Conservation (phyloP, 2,888 invertebrate genomes). For the Blera fallax region DNA sequence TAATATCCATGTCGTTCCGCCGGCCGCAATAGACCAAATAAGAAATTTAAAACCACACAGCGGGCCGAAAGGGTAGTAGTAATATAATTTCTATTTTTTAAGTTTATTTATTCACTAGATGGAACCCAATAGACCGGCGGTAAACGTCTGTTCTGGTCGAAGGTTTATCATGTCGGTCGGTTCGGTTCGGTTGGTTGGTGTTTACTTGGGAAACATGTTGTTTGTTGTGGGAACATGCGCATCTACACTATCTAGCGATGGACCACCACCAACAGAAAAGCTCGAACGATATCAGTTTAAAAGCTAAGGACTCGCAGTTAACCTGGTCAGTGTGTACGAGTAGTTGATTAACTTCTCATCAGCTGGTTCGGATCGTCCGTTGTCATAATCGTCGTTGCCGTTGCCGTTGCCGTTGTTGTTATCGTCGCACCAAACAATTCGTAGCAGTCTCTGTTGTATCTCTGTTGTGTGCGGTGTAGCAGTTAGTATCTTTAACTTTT, state of each 20-base stretch:
- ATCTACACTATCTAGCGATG: background rate
- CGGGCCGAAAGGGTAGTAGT: background rate
- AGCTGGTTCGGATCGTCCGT: slow-evolving; percentile 21
- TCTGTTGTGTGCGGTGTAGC: slow-evolving; percentile 45
- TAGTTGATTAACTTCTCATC: slow-evolving; percentile 57
- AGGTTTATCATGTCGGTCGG: slow-evolving; percentile 13
- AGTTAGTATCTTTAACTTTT: slow-evolving; percentile 18
- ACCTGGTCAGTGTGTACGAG: slow-evolving; percentile 76
- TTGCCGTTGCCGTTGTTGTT: slow-evolving; percentile 1
- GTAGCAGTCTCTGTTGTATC: slow-evolving; percentile 47
- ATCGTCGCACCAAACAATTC: slow-evolving; percentile 5
- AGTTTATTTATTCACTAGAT: slow-evolving; percentile 57
- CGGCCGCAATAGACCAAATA: background rate
- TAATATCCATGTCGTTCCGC: background rate
- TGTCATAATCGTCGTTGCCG: slow-evolving; percentile 11
- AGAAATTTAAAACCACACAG: slow-evolving; percentile 8
- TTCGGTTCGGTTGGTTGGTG: background rate
- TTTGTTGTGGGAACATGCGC: slow-evolving; percentile 39
- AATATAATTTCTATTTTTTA: background rate
- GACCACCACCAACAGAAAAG: slow-evolving; percentile 53
- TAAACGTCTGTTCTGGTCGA: slow-evolving; percentile 23
- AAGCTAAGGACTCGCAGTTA: slow-evolving; percentile 80
- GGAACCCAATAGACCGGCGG: slow-evolving; percentile 40
- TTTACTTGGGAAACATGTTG: slow-evolving; percentile 46
- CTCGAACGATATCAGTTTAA: slow-evolving; percentile 76